Evolutionary conservation across 2,797 vertebrate species (phyloP), one percentile per base, ranked within the genome.

Genomic region (Streptopelia turtur): DNA sequence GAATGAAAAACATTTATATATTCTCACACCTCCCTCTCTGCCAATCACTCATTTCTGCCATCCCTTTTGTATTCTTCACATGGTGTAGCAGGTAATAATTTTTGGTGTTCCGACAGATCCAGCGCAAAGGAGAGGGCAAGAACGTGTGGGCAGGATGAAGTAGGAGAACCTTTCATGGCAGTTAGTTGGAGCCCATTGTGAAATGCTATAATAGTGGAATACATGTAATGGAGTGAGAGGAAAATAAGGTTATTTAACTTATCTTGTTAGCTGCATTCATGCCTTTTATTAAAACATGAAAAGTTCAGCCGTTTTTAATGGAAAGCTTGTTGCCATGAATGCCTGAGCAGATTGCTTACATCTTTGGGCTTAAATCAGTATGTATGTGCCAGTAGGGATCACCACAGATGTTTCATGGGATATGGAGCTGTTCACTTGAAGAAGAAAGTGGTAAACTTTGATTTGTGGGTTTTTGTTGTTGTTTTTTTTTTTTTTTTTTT

Each of bases 391-490:
- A 28, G 3, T 9, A 72, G 61, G n/a, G 80, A 81, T 87, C 69
- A n/a, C 35, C 1, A 8, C 82, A 70, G 8, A 63, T 35, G 23
- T 91, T 83, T 88, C 72, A 90, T 94, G 74, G 52, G 25, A 49
- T 95, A 87, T 66, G 66, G 80, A 96, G 33, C 70, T 87, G 47
- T 47, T 88, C 56, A 31, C 43, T 68, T 68, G 56, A 93, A 79
- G 55, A 49, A 45, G 41, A 81, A 91, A 75, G 60, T 86, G 75
- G 79, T 66, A 53, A 65, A 59, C 43, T 61, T 50, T 1, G 4
- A 17, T 31, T 9, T 14, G 30, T 45, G n/a, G n/a, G n/a, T n/a
- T 43, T 8, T n/a, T n/a, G n/a, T n/a, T n/a, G n/a, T n/a, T n/a
- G n/a, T n/a, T n/a, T n/a, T n/a, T 43, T 5, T 5, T 45, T 5